Evolutionary conservation across 2,113 vertebrate species (phyloP).

Genomic region (Rhinichthys klamathensis): DNA sequence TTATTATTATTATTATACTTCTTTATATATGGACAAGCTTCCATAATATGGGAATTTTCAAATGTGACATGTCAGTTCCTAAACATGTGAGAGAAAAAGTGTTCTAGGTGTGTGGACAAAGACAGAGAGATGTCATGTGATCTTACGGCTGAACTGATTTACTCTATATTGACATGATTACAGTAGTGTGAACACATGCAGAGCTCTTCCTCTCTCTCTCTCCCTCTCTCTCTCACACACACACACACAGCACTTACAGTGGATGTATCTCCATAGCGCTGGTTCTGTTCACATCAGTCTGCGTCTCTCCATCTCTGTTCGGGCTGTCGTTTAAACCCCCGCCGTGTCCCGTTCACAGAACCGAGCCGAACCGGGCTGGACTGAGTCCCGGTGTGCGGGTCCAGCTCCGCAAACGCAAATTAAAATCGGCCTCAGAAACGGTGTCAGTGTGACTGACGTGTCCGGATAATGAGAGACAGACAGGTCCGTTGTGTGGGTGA

Average conservation of each 20-base stretch:
- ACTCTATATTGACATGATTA: conserved; percentile 27
- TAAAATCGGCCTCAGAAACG: not conserved
- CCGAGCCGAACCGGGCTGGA: conserved; percentile 62
- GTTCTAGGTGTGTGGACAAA: conserved; percentile 5
- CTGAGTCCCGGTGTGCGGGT: conserved; percentile 51
- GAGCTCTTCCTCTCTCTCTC: not conserved
- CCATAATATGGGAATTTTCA: not conserved
- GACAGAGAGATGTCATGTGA: conserved; percentile 41
- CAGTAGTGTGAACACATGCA: conserved; percentile 26
- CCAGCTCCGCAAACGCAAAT: conserved; percentile 10
- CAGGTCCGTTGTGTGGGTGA: conserved; percentile 14
- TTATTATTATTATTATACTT: too few species aligned
- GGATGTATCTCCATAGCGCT: conserved; percentile 87
- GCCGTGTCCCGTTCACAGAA: conserved; percentile 53
- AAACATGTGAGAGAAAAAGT: conserved; percentile 20
- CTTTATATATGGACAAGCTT: too few species aligned
- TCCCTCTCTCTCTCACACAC: not conserved
- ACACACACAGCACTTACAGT: conserved; percentile 73
- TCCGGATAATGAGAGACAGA: not conserved
- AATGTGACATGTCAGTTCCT: not conserved
- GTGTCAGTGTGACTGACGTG: conserved; percentile 3
- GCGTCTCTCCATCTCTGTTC: conserved; percentile 87
- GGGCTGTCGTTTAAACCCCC: conserved; percentile 44
- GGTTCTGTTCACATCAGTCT: conserved; percentile 79
- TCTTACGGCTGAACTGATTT: conserved; percentile 68